These are phyloP conservation scores for Dromiciops gliroides DNA, from an alignment of 2,113 vertebrate species.

Conservation along the genomic window DNA sequence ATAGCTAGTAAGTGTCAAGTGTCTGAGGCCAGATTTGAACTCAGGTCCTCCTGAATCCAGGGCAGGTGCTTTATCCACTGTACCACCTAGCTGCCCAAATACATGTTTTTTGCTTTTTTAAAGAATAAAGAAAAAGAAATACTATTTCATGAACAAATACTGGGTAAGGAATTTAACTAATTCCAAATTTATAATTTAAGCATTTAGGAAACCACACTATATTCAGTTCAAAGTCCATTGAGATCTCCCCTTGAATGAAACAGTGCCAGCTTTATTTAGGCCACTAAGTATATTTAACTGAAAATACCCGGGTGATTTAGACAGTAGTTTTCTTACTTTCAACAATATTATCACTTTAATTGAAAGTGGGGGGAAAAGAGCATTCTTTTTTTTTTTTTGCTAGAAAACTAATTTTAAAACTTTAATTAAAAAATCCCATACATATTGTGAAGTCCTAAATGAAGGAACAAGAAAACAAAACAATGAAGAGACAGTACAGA, in stretches of 20 bases:
- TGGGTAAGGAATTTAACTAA: neutral
- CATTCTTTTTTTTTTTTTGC: too few species aligned
- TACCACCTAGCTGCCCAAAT: too few species aligned
- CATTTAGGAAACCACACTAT: neutral
- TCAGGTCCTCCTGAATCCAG: too few species aligned
- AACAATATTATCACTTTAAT: neutral
- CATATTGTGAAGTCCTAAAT: slow-evolving; percentile 77
- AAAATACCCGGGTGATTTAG: neutral
- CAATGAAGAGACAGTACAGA: slow-evolving; percentile 71
- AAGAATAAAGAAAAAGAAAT: neutral
- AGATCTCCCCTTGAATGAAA: neutral
- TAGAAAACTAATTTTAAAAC: slow-evolving; percentile 75
- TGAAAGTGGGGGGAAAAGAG: slow-evolving; percentile 42
- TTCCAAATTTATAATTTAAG: neutral
- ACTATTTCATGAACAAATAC: neutral
- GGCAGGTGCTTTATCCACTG: too few species aligned
- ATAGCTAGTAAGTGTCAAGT: too few species aligned
- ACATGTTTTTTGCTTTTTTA: too few species aligned
- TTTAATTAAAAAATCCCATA: slow-evolving; percentile 87
- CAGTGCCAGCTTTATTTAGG: neutral
- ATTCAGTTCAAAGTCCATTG: neutral
- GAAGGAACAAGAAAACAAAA: slow-evolving; percentile 52
- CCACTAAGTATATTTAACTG: neutral
- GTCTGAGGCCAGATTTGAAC: too few species aligned
- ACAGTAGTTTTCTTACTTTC: neutral